phyloP scores from a whole-genome alignment of 2,888 invertebrate genomes.

The Thera britannica region DNA sequence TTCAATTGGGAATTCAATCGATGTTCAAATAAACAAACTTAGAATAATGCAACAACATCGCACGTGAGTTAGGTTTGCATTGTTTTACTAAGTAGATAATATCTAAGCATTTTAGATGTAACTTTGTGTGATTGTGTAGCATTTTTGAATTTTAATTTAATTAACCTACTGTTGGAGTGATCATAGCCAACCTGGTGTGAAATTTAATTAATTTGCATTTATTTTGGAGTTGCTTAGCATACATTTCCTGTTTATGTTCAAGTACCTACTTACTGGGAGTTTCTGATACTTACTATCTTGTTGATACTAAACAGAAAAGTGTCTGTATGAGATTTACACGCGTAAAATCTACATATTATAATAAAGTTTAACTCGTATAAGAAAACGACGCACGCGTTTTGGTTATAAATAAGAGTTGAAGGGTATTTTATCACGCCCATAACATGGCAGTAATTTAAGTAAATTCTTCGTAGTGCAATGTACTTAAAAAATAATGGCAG shows the following conservation, averaged over 20 bases:
- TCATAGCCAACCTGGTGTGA: too few species aligned
- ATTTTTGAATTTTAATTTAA: too few species aligned
- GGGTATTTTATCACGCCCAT: conserved; percentile 2
- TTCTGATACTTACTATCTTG: too few species aligned
- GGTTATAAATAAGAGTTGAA: conserved; percentile 9
- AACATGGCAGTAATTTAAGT: conserved; percentile 13
- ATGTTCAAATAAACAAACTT: conserved; percentile 36
- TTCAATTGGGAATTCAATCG: conserved; percentile 58
- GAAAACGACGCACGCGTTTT: conserved; percentile 4
- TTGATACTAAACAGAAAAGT: background rate
- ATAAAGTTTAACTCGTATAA: background rate
- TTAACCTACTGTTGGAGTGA: too few species aligned
- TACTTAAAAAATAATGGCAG: conserved; percentile 20
- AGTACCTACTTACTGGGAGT: too few species aligned
- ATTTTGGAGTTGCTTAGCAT: too few species aligned
- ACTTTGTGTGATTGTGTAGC: background rate
- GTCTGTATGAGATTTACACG: background rate
- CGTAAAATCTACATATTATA: background rate
- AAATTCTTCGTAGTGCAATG: conserved; percentile 5
- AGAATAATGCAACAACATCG: conserved; percentile 30
- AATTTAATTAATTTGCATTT: too few species aligned
- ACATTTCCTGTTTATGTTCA: too few species aligned
- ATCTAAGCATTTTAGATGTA: background rate
- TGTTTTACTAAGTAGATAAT: conserved; percentile 8
- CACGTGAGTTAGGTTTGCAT: conserved; percentile 16